Conservation (phyloP, 1,140 invertebrate species). For the Drosophila parabipectinata region DNA sequence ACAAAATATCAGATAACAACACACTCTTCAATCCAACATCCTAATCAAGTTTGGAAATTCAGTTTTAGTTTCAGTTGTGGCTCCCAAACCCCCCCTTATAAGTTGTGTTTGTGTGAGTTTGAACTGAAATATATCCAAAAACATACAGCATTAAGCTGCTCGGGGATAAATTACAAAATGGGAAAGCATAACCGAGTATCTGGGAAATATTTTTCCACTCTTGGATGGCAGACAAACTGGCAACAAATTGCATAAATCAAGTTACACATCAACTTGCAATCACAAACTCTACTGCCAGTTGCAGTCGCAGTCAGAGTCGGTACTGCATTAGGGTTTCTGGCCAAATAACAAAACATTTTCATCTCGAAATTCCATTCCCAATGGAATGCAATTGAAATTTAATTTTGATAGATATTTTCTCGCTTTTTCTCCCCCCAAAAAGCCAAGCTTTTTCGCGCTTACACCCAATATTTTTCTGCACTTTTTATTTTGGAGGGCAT, state of each 20-base stretch:
- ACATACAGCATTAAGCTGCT: slow-evolving; percentile 55
- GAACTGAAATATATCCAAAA: slow-evolving; percentile 2
- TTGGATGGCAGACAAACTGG: not conserved
- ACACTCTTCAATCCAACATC: slow-evolving; percentile 27
- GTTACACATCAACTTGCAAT: slow-evolving; percentile 51
- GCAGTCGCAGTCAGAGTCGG: not conserved
- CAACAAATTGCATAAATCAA: slow-evolving; percentile 63
- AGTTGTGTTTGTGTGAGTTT: not conserved
- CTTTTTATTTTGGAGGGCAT: slow-evolving; percentile 22
- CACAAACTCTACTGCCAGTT: slow-evolving; percentile 6
- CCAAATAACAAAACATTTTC: slow-evolving; percentile 30
- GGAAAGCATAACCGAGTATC: slow-evolving; percentile 45
- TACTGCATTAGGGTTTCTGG: slow-evolving; percentile 20
- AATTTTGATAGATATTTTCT: slow-evolving; percentile 72
- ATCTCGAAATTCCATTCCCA: slow-evolving; percentile 26
- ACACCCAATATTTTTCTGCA: slow-evolving; percentile 18
- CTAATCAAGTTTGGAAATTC: slow-evolving; percentile 49
- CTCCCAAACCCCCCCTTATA: not conserved
- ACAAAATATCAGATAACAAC: slow-evolving; percentile 13
- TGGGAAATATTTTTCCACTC: slow-evolving; percentile 17
- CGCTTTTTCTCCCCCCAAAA: slow-evolving; percentile 10
- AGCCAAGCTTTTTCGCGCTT: slow-evolving; percentile 23
- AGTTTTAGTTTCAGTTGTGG: slow-evolving; percentile 19
- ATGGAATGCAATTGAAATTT: slow-evolving; percentile 59
- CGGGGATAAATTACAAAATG: slow-evolving; percentile 43